Evolutionary conservation across 2,113 vertebrate species (phyloP).

Genomic region (Cryptomyrus ogoouensis): DNA sequence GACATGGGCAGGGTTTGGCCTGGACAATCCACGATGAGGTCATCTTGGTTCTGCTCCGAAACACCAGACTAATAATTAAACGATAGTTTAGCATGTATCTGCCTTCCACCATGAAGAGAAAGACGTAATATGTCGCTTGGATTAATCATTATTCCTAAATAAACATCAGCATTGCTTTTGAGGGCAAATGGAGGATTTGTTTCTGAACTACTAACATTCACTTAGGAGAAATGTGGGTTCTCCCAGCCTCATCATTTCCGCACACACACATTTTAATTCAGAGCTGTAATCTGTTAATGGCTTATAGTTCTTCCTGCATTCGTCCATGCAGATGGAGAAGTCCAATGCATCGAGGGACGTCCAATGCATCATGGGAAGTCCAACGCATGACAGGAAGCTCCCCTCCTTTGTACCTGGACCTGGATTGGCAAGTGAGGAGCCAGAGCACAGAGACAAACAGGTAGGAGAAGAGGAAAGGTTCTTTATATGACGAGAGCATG

Average conservation of each 20-base stretch:
- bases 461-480: not conserved
- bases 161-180: not conserved
- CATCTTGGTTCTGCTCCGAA: not conserved
- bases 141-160: conserved; percentile 2
- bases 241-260: not conserved
- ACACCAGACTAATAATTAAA: not conserved
- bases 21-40: not conserved
- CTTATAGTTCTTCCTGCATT: conserved; percentile 37
- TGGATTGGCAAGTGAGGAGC: not conserved
- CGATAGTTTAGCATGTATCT: not conserved
- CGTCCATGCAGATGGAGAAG: not conserved
- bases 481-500: not conserved
- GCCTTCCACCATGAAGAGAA: not conserved
- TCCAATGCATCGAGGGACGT: not conserved
- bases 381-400: not conserved
- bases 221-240: not conserved
- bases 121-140: not conserved
- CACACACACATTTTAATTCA: conserved; percentile 47
- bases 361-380: not conserved
- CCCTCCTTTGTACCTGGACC: not conserved
- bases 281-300: conserved; percentile 60
- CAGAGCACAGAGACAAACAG: not conserved
- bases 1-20: not conserved
- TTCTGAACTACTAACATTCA: not conserved
- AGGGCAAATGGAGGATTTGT: not conserved